Conservation (phyloP, 2,888 invertebrate genomes). For the Dryobota labecula region DNA sequence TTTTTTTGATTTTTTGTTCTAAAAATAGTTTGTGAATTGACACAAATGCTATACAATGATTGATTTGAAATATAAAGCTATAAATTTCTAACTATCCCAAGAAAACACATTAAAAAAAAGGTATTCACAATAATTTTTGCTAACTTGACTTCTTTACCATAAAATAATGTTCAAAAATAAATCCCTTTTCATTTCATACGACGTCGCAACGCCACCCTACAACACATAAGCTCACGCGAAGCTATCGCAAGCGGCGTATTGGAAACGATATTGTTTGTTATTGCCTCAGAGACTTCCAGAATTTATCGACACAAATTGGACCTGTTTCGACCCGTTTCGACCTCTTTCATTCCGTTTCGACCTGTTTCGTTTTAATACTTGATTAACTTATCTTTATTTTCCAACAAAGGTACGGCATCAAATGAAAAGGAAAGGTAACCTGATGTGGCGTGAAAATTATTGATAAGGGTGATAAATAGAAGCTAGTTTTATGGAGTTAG, state of each 20-base stretch:
- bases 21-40: no score
- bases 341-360: constrained; percentile 58
- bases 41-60: no score
- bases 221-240: constrained; percentile 61
- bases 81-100: no score
- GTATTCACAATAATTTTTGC: no score
- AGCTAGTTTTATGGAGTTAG: constrained; percentile 11
- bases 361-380: constrained; percentile 74
- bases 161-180: background rate
- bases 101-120: no score
- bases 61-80: no score
- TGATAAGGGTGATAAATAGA: constrained; percentile 41
- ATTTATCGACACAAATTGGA: constrained; percentile 74
- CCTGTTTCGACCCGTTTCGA: constrained; percentile 58
- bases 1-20: no score
- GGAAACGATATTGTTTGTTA: constrained; percentile 81
- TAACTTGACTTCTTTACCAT: no score
- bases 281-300: constrained; percentile 73
- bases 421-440: constrained; percentile 47
- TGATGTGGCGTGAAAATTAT: constrained; percentile 45
- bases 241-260: constrained; percentile 72
- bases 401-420: constrained; percentile 26
- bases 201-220: constrained; percentile 29
- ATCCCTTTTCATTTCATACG: background rate
- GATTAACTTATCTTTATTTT: constrained; percentile 70